phyloP scores from a whole-genome alignment of 2,113 vertebrate species.

The Eudyptes chrysolophus region DNA sequence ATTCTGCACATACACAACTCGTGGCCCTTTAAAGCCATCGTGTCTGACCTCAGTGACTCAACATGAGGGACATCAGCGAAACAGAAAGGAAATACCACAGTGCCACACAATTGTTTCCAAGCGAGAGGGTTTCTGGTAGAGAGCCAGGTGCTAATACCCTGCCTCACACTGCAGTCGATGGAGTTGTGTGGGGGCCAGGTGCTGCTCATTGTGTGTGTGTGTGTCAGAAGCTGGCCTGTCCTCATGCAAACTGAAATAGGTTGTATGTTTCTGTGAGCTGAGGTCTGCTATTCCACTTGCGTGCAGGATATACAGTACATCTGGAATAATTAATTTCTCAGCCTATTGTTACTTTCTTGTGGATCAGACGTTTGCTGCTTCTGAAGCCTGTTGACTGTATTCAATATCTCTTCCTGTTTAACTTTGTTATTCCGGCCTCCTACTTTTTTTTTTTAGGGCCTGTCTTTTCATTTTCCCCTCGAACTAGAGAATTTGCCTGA shows the following conservation, averaged over 20 bases:
- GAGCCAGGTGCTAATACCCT: not conserved
- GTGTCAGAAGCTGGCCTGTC: not conserved
- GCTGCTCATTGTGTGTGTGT: not conserved
- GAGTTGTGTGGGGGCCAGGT: not conserved
- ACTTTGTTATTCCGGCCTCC: not conserved
- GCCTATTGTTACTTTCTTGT: conserved; percentile 32
- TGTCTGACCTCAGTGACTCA: not conserved
- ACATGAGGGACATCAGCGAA: not conserved
- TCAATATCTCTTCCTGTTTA: conserved; percentile 7
- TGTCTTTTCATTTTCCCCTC: not conserved
- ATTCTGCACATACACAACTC: not conserved
- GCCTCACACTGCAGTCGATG: fast-evolving
- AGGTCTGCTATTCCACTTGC: not conserved
- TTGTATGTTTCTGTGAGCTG: not conserved
- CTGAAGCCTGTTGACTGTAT: conserved; percentile 8
- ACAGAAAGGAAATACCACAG: not conserved
- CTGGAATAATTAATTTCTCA: conserved; percentile 38
- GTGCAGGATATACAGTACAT: not conserved
- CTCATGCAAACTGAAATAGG: not conserved
- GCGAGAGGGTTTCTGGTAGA: not conserved
- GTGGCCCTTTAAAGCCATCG: not conserved
- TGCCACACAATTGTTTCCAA: not conserved
- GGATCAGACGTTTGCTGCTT: not conserved
- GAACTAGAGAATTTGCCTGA: not conserved
- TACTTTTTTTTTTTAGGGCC: not conserved